Evolutionary conservation across 2,113 vertebrate species (phyloP).

Genomic region (Circaetus gallicus): DNA sequence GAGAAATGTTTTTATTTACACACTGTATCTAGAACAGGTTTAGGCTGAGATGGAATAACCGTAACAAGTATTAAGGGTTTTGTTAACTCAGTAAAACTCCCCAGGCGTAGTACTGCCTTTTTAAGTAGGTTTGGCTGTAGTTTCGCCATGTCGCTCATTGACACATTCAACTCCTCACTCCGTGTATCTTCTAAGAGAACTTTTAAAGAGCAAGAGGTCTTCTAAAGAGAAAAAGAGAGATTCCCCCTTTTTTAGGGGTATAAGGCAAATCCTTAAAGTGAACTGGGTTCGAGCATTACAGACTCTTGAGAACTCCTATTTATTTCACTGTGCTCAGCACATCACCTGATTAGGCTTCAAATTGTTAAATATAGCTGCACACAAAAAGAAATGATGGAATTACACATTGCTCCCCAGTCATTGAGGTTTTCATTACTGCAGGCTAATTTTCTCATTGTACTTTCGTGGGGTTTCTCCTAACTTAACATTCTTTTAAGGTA

Average conservation of each 20-base stretch:
- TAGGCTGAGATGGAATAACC: background rate
- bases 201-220: background rate
- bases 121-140: background rate
- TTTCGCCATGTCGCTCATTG: background rate
- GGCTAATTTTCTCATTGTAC: conserved; percentile 74
- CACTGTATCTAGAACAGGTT: conserved; percentile 42
- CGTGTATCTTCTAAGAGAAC: rapidly evolving
- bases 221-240: background rate
- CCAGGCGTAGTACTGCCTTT: background rate
- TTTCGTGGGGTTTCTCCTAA: conserved; percentile 70
- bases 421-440: conserved; percentile 62
- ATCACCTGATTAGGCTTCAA: background rate
- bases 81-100: background rate
- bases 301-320: background rate
- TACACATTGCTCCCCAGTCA: conserved; percentile 26
- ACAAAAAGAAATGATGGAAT: conserved; percentile 46
- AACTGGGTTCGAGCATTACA: background rate
- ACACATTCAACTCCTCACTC: background rate
- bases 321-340: background rate
- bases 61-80: background rate
- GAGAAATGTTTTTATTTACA: conserved; percentile 70
- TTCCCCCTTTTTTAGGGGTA: background rate
- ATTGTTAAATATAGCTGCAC: background rate
- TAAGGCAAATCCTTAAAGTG: background rate
- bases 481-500: conserved; percentile 83